Base-by-base conservation (phyloP, 2,888 invertebrate genomes). In the Athalia cordata region DNA sequence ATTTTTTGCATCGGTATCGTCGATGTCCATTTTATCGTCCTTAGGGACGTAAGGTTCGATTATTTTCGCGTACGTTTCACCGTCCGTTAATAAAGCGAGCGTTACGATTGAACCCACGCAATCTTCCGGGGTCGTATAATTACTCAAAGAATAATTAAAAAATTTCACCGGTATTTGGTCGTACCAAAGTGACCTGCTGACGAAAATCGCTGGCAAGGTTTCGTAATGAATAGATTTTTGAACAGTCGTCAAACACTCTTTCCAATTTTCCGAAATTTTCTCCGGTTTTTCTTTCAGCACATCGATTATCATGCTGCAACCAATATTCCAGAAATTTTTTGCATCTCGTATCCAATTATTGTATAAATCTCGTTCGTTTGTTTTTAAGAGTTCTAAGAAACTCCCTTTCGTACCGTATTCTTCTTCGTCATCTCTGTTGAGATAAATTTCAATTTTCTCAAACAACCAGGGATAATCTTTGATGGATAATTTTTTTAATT, bases 381-480 rank as follows among this genome's bases (percentile, higher is more conserved):
- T 3, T 67, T 0, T 3, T 1, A 5, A 55, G 4, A 29, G 7
- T 57, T 52, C 3, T 29, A 50, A 6, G 3, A 68, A 64, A 5
- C n/a, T 43, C 9, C 3, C 11, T 4, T 57, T 29, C 52, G 1
- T 15, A 15, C 47, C 45, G 8, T 47, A 8, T 8, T 59, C 5
- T 50, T 52, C n/a, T 77, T 62, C 66, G 78, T 1, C 6, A 4
- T 78, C n/a, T 3, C 43, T 15, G 3, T n/a, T 6, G 11, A 64
- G 47, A 68, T 79, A 78, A 29, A 77, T 68, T 64, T 78, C 47
- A 4, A 81, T 75, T 8, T 5, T 47, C 4, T 81, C 61, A 11
- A 83, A 4, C 8, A 89, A 61, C 84, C 86, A 84, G 0, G 84
- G 83, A 78, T 88, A 87, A 62, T 84, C 79, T 13, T 72, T 82